These are phyloP conservation scores for Monochamus saltuarius DNA, from an alignment of 1,140 invertebrate species.

Conservation along the genomic window DNA sequence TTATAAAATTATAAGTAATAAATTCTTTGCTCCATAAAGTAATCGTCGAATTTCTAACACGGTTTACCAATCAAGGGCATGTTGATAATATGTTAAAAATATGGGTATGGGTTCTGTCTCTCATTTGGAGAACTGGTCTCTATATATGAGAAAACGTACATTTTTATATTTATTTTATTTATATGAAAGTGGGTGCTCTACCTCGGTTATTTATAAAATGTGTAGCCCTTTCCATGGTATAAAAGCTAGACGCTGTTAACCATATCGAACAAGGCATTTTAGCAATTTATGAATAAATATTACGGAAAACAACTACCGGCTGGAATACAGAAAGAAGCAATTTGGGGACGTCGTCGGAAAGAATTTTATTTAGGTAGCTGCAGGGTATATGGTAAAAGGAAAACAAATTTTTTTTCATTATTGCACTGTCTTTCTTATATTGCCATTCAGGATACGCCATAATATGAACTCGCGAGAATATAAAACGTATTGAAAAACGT, in stretches of 20 bases:
- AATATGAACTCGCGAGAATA: not conserved
- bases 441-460: not conserved
- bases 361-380: constrained; percentile 3
- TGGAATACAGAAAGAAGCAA: constrained; percentile 2
- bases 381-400: not conserved
- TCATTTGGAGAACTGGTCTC: no score
- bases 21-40: no score
- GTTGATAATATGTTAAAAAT: no score
- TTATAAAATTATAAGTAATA: no score
- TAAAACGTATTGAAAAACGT: no score
- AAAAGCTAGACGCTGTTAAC: not conserved
- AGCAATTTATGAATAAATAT: constrained; percentile 3
- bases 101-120: no score
- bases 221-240: not conserved
- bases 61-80: no score
- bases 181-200: no score
- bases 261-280: not conserved
- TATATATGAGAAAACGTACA: no score
- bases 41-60: no score
- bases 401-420: constrained; percentile 8
- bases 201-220: no score
- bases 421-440: constrained; percentile 2
- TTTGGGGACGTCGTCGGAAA: not conserved
- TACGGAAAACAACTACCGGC: not conserved
- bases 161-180: no score